phyloP scores from a whole-genome alignment of 2,113 vertebrate species.

The Nematolebias whitei region DNA sequence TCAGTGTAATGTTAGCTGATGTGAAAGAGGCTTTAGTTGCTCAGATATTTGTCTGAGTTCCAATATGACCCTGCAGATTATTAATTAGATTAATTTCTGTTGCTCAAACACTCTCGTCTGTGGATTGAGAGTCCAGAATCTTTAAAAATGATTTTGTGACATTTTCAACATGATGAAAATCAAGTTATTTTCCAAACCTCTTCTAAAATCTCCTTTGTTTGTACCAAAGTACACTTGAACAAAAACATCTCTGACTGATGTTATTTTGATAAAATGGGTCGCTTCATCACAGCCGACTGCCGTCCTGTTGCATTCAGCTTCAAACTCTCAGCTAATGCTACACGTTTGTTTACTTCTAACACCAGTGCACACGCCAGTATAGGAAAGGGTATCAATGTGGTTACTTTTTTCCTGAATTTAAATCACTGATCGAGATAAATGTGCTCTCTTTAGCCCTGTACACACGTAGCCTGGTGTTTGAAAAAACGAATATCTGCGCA shows the following conservation, averaged over 20 bases:
- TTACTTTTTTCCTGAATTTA: not conserved
- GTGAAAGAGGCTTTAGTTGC: not conserved
- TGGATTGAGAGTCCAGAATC: not conserved
- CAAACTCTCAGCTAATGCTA: not conserved
- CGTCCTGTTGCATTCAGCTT: not conserved
- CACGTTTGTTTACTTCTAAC: no score
- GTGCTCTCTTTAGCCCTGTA: no score
- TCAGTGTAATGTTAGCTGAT: not conserved
- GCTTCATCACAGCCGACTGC: not conserved
- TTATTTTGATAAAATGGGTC: not conserved
- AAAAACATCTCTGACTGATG: no score
- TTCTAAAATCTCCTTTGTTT: not conserved
- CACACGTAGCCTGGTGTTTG: no score
- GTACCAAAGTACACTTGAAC: not conserved
- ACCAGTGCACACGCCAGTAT: no score
- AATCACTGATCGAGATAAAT: not conserved
- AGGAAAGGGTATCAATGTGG: no score
- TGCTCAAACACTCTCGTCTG: not conserved
- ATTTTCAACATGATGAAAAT: no score
- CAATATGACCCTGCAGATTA: not conserved
- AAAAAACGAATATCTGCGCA: no score
- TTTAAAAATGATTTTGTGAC: not conserved
- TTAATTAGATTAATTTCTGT: not conserved
- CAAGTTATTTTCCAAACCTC: not conserved
- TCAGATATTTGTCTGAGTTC: not conserved